Evolutionary conservation across 2,888 invertebrate genomes (phyloP).

Genomic region (Suillia variegata): DNA sequence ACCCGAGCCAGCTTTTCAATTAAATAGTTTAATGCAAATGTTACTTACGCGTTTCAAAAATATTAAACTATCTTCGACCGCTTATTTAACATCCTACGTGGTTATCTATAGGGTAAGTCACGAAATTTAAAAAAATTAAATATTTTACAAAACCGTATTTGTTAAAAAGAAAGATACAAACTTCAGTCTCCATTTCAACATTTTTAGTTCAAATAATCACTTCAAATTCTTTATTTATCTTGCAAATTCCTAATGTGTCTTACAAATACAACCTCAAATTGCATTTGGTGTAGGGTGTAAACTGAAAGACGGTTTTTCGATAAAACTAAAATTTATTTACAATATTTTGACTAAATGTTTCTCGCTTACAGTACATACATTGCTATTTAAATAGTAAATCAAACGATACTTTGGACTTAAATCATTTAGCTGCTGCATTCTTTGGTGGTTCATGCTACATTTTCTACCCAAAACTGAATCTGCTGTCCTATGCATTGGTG

Average conservation of each 20-base stretch:
- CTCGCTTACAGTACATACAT: constrained; percentile 36
- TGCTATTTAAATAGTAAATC: constrained; percentile 36
- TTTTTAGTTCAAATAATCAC: background rate
- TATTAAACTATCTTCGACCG: constrained; percentile 34
- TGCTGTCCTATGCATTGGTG: constrained; percentile 42
- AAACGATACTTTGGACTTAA: constrained; percentile 4
- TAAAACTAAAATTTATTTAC: too few relatives aligned
- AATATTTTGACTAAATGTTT: too few relatives aligned
- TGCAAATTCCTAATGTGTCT: background rate
- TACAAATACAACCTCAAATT: background rate
- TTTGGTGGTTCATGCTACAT: constrained; percentile 43
- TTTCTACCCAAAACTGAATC: constrained; percentile 39
- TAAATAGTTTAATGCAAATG: background rate
- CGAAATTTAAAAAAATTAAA: too few relatives aligned
- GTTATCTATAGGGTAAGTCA: constrained; percentile 48
- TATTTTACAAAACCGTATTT: too few relatives aligned
- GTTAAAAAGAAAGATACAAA: too few relatives aligned
- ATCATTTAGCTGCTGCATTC: constrained; percentile 43
- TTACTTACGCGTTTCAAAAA: constrained; percentile 21
- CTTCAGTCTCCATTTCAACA: too few relatives aligned
- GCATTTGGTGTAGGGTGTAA: too few relatives aligned
- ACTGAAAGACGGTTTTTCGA: too few relatives aligned
- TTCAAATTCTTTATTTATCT: background rate
- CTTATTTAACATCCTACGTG: constrained; percentile 43
- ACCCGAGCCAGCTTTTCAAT: constrained; percentile 10